Evolutionary conservation across 2,888 invertebrate genomes (phyloP).

Genomic region (Cheilosia soror): DNA sequence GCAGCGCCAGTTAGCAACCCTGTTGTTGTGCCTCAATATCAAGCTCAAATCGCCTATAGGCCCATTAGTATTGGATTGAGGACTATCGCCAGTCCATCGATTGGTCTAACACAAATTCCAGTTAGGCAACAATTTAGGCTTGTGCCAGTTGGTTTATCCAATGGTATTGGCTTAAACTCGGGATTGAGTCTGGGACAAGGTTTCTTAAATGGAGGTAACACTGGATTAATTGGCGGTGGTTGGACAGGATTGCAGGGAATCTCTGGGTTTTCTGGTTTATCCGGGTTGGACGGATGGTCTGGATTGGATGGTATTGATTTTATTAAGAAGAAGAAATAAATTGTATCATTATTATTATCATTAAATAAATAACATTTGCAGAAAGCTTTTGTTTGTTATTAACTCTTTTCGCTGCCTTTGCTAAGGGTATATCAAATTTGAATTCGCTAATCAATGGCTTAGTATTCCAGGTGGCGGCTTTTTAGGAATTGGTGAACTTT

Average conservation of each 20-base stretch:
- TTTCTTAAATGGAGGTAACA: background rate
- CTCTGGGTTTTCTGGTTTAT: background rate
- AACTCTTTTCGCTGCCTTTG: too few relatives aligned
- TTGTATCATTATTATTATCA: too few relatives aligned
- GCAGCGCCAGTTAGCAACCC: background rate
- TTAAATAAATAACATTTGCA: too few relatives aligned
- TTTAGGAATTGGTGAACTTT: too few relatives aligned
- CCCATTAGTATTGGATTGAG: constrained; percentile 11
- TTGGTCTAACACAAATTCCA: constrained; percentile 11
- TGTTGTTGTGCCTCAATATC: background rate
- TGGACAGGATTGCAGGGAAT: background rate
- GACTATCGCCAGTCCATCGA: constrained; percentile 3
- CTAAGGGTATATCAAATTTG: too few relatives aligned
- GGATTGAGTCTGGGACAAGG: constrained; percentile 28
- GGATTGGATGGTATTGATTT: constrained; percentile 17
- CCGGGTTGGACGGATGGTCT: background rate
- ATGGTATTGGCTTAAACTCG: background rate
- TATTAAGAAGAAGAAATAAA: constrained; percentile 17
- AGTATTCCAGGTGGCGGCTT: too few relatives aligned
- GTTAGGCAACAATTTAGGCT: background rate
- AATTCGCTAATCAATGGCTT: too few relatives aligned
- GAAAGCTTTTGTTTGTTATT: too few relatives aligned
- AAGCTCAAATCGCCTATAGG: background rate
- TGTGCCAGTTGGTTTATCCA: constrained; percentile 23
- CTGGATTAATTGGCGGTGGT: background rate